These are phyloP conservation scores for Drosophila prostipennis DNA, from an alignment of 2,888 invertebrate species.

Conservation along the genomic window DNA sequence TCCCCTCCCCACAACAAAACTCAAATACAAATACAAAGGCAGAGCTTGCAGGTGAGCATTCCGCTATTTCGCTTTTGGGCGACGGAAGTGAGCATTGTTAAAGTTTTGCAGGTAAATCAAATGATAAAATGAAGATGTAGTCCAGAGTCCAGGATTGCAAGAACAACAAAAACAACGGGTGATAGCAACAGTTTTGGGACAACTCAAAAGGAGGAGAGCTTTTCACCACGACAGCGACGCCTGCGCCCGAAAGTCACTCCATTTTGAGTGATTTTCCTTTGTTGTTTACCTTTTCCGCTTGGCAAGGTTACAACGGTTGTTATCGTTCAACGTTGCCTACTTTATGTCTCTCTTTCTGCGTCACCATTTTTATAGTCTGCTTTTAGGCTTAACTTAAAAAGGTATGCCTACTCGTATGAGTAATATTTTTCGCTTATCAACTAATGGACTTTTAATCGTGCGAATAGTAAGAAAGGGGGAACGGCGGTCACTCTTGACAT, in stretches of 20 bases:
- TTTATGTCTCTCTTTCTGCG: conserved; percentile 36
- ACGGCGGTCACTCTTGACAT: conserved; percentile 28
- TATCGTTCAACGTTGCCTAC: conserved; percentile 34
- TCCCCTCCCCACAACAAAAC: not conserved
- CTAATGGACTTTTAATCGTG: conserved; percentile 65
- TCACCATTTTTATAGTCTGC: conserved; percentile 28
- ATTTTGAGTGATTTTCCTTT: conserved; percentile 22
- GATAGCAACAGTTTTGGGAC: conserved; percentile 64
- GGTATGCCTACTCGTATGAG: conserved; percentile 45
- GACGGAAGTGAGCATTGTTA: conserved; percentile 75
- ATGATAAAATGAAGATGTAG: conserved; percentile 74
- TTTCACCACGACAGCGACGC: conserved; percentile 55
- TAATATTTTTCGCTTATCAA: conserved; percentile 54
- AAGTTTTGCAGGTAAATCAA: conserved; percentile 75
- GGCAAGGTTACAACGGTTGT: not conserved
- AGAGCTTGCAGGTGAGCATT: conserved; percentile 25
- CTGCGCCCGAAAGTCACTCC: conserved; percentile 36
- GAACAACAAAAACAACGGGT: conserved; percentile 28
- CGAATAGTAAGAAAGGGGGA: conserved; percentile 18
- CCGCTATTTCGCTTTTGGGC: conserved; percentile 51
- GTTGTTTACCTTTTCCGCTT: conserved; percentile 25
- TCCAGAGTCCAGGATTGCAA: conserved; percentile 20
- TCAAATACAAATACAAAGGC: conserved; percentile 48
- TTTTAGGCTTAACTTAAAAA: conserved; percentile 45
- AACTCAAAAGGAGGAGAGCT: conserved; percentile 37